A percentile compares a stretch with the other conserved stretches of the same genome.
Evolutionary conservation across 2,888 invertebrate species (phyloP).

Genomic region (Spatulosminthurus flaviceps): DNA sequence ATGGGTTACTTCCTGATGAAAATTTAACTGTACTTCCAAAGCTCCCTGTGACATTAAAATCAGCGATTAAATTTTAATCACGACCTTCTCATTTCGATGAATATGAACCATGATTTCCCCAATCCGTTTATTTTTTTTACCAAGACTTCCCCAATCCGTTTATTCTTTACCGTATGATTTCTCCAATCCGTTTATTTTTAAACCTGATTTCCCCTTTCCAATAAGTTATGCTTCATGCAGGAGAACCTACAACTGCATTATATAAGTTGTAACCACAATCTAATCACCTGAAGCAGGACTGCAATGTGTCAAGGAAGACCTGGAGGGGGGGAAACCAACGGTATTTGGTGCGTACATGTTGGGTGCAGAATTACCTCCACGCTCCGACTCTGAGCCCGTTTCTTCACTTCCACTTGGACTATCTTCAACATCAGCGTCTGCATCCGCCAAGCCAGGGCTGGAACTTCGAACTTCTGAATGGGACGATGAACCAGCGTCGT

Average conservation of each 20-base stretch:
- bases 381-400: conserved; percentile 46
- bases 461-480: conserved; percentile 55
- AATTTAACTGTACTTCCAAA: conserved; percentile 42
- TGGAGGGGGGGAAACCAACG: conserved; percentile 53
- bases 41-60: conserved; percentile 11
- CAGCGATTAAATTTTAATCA: no score
- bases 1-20: conserved; percentile 31
- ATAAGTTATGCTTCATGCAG: no score
- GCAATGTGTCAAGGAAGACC: conserved; percentile 48
- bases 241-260: no score
- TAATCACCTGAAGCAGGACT: conserved; percentile 35
- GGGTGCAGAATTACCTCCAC: conserved; percentile 14
- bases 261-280: no score
- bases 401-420: conserved; percentile 53
- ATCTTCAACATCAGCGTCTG: conserved; percentile 55
- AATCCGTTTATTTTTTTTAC: no score
- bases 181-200: no score
- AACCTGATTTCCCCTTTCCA: no score
- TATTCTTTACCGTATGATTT: no score
- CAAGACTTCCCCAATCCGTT: no score
- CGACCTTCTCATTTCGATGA: no score
- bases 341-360: conserved; percentile 52
- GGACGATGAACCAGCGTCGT: conserved; percentile 53
- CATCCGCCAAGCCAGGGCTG: conserved; percentile 49
- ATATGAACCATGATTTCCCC: no score